These are phyloP conservation scores for Clarias batrachus DNA, from an alignment of 2,113 vertebrate species.

Conservation along the genomic window DNA sequence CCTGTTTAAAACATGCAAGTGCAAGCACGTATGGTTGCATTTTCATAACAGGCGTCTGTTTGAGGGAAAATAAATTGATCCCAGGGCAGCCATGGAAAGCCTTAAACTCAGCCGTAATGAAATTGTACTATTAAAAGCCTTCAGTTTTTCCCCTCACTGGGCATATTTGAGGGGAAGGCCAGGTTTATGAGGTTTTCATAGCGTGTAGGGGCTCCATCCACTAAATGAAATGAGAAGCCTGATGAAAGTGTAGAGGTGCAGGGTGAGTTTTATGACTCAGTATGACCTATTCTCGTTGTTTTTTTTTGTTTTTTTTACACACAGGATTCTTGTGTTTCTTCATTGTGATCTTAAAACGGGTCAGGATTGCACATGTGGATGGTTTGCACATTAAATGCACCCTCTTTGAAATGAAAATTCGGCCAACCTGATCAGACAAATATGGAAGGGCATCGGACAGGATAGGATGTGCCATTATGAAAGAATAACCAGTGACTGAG, in stretches of 20 bases:
- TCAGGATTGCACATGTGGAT: not conserved
- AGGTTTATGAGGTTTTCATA: constrained; percentile 66
- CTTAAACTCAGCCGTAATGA: constrained; percentile 63
- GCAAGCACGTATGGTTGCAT: constrained; percentile 6
- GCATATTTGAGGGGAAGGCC: constrained; percentile 43
- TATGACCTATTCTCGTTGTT: constrained; percentile 46
- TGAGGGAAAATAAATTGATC: constrained; percentile 52
- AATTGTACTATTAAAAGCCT: constrained; percentile 69
- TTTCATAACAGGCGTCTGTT: constrained; percentile 43
- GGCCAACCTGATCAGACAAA: not conserved
- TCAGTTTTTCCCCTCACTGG: constrained; percentile 49
- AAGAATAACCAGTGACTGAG: not conserved
- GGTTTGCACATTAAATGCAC: not conserved
- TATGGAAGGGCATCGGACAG: not conserved
- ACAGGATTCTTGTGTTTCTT: not conserved
- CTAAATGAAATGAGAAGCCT: constrained; percentile 69
- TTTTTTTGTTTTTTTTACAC: not conserved
- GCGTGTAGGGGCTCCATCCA: constrained; percentile 60
- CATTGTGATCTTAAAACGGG: not conserved
- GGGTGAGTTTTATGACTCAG: constrained; percentile 62
- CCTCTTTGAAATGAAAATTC: not conserved
- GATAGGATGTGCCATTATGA: not conserved
- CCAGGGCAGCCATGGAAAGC: constrained; percentile 38
- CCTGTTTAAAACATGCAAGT: constrained; percentile 18
- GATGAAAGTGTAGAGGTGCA: constrained; percentile 59